phyloP scores from a whole-genome alignment of 2,888 invertebrate genomes.

The Gryllus longicercus region DNA sequence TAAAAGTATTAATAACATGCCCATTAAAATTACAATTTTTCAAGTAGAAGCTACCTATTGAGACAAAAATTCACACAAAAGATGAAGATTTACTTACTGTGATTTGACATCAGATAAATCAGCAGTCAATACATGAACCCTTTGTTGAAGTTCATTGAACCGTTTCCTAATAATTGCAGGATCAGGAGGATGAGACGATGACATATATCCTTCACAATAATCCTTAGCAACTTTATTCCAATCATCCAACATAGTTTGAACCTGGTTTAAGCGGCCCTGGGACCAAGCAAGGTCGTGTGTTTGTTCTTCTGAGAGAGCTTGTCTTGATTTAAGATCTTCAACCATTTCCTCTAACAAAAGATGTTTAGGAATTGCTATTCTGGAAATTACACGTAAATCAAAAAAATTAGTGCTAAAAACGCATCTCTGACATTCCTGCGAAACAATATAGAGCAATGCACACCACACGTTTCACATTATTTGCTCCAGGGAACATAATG shows the following conservation, averaged over 20 bases:
- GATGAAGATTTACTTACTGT: neutral
- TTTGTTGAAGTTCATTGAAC: neutral
- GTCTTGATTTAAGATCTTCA: neutral
- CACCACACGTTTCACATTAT: too few species aligned
- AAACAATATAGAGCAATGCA: too few species aligned
- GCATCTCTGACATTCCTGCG: too few species aligned
- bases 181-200: neutral
- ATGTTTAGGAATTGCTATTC: neutral
- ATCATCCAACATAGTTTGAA: neutral
- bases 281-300: neutral
- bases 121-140: neutral
- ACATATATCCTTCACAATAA: neutral
- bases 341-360: neutral
- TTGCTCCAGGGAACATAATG: too few species aligned
- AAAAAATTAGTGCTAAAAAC: neutral
- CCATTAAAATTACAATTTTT: too few species aligned
- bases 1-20: too few species aligned
- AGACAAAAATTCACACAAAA: too few species aligned
- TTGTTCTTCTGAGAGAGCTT: neutral
- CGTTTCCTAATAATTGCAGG: neutral
- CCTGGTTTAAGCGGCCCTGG: neutral
- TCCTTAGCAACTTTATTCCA: neutral
- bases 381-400: neutral
- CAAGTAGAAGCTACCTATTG: too few species aligned
- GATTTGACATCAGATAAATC: neutral